Percentiles rank a stretch among this genome's conserved stretches.
These are phyloP conservation scores for Sinella curviseta DNA, from an alignment of 1,140 invertebrate genomes.

Conservation along the genomic window DNA sequence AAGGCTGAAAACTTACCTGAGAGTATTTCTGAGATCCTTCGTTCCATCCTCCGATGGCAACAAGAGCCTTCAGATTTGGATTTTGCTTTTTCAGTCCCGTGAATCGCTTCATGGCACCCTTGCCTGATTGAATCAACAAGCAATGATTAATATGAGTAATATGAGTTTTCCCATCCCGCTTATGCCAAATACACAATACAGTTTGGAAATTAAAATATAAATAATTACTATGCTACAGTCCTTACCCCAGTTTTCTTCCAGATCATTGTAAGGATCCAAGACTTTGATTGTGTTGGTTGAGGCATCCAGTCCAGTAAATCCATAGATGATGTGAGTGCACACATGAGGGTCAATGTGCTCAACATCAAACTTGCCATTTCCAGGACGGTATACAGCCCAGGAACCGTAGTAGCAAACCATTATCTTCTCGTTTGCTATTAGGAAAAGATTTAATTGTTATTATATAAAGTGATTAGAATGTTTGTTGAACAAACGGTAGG, in stretches of 20 bases:
- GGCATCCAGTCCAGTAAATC: slow-evolving; percentile 65
- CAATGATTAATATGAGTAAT: background rate
- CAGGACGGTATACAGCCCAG: slow-evolving; percentile 70
- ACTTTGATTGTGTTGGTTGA: slow-evolving; percentile 58
- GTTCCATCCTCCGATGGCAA: slow-evolving; percentile 76
- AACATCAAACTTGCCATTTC: slow-evolving; percentile 66
- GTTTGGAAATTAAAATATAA: background rate
- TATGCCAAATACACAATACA: background rate
- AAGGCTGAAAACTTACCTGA: no score
- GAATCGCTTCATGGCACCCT: slow-evolving; percentile 57
- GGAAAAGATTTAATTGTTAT: background rate
- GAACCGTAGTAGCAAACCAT: slow-evolving; percentile 72
- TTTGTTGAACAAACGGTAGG: no score
- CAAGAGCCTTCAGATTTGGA: slow-evolving; percentile 64
- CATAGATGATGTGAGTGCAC: slow-evolving; percentile 74
- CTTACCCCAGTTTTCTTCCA: slow-evolving; percentile 58
- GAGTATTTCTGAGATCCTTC: slow-evolving; percentile 68
- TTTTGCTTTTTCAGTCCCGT: slow-evolving; percentile 62
- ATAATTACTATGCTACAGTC: background rate
- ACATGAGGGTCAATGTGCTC: slow-evolving; percentile 67
- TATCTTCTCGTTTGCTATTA: slow-evolving; percentile 53
- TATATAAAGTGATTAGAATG: background rate
- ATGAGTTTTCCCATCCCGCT: background rate
- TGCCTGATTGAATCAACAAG: no score
- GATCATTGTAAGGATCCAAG: slow-evolving; percentile 66